A percentile compares a stretch with the other conserved stretches of the same genome.
These are phyloP conservation scores for Eriocheir sinensis DNA, from an alignment of 1,140 invertebrate species.

Conservation along the genomic window DNA sequence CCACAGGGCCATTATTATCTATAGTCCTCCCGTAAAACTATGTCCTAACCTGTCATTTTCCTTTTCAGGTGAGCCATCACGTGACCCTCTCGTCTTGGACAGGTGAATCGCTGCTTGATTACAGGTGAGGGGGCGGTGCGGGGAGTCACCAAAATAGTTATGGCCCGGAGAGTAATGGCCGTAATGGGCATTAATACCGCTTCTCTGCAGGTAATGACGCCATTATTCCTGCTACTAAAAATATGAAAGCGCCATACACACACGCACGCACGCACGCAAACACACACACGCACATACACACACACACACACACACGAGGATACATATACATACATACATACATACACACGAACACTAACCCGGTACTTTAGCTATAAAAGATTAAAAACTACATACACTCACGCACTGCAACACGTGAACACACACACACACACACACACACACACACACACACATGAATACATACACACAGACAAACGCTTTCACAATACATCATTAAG, in stretches of 20 bases:
- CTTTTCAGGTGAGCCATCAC: not conserved
- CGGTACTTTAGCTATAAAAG: not conserved
- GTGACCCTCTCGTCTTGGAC: not conserved
- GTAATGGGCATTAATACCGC: not conserved
- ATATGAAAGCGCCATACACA: not conserved
- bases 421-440: not conserved
- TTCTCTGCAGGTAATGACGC: not conserved
- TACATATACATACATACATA: not conserved
- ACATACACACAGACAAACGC: not conserved
- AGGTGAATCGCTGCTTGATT: conserved; percentile 14
- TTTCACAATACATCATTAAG: not conserved
- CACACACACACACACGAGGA: not conserved
- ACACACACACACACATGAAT: not conserved
- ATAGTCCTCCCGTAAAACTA: not conserved
- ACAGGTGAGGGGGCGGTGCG: not conserved
- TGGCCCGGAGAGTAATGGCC: not conserved
- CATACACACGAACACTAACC: not conserved
- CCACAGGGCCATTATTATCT: not conserved
- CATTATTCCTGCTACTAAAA: not conserved
- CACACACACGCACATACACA: not conserved
- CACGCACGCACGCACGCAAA: too few species aligned
- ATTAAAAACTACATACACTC: not conserved
- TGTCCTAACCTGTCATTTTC: not conserved
- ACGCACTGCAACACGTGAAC: not conserved
- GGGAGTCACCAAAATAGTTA: conserved; percentile 8